These are phyloP conservation scores for Brevimyrus niger DNA, from an alignment of 2,113 vertebrate genomes.

Conservation along the genomic window DNA sequence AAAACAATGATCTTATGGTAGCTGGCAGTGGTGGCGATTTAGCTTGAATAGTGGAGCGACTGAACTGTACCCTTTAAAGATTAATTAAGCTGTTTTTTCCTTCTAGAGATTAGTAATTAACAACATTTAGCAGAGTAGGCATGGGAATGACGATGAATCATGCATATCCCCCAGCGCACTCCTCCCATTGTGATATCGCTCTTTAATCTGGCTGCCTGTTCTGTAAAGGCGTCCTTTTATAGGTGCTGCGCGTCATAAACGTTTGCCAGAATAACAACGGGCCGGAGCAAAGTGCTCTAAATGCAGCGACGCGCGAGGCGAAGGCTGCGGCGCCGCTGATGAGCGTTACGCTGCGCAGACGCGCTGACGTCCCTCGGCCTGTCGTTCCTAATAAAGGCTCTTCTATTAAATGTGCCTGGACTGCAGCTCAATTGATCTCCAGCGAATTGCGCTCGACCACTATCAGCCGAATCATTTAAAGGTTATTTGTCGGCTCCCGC, in stretches of 20 bases:
- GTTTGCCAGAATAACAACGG: not conserved
- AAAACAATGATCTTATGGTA: not conserved
- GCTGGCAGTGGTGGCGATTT: not conserved
- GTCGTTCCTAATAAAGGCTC: not conserved
- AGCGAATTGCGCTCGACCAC: not conserved
- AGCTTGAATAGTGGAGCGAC: not conserved
- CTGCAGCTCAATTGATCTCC: not conserved
- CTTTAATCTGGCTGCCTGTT: not conserved
- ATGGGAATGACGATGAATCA: not conserved
- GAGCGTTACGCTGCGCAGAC: not conserved
- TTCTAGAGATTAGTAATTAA: constrained; percentile 9
- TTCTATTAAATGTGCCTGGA: not conserved
- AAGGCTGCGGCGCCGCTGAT: not conserved
- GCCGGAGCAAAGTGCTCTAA: not conserved
- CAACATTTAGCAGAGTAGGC: not conserved
- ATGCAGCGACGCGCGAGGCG: not conserved
- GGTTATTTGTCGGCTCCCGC: not conserved
- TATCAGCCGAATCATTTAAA: not conserved
- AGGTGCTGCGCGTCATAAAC: not conserved
- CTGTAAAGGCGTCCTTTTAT: not conserved
- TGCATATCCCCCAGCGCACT: not conserved
- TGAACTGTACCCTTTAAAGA: not conserved
- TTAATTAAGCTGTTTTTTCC: constrained; percentile 5
- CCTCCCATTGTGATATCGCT: not conserved
- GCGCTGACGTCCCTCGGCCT: not conserved